phyloP scores from a whole-genome alignment of 30 jellyfish, hydroid and myxozoan genomes.

The Aurelia aurita complex sp. Pacific region DNA sequence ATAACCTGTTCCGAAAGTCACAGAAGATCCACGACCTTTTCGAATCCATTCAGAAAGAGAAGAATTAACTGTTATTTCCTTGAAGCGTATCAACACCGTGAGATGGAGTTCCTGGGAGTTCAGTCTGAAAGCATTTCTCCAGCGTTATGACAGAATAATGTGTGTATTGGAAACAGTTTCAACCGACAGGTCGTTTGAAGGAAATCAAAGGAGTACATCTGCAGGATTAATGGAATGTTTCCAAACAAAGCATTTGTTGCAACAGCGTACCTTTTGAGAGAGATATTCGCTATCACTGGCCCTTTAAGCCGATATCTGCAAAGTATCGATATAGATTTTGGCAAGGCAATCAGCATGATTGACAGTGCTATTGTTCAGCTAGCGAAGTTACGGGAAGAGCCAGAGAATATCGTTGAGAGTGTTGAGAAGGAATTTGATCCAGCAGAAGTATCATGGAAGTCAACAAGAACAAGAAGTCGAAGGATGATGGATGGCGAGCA shows the following conservation, averaged over 20 bases:
- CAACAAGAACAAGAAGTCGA: constrained; percentile 27
- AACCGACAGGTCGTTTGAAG: constrained; percentile 24
- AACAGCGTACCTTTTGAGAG: constrained; percentile 51
- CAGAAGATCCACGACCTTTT: constrained; percentile 52
- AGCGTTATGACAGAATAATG: constrained; percentile 37
- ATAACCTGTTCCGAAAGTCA: constrained; percentile 28
- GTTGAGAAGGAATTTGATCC: constrained; percentile 30
- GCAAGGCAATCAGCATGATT: constrained; percentile 45
- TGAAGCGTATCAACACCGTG: constrained; percentile 38
- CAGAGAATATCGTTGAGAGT: constrained; percentile 36
- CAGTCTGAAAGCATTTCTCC: constrained; percentile 31
- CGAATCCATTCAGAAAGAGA: constrained; percentile 44
- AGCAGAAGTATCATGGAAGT: constrained; percentile 46
- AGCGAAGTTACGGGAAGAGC: constrained; percentile 53
- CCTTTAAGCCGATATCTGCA: constrained; percentile 50
- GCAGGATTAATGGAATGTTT: constrained; percentile 11
- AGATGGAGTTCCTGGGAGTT: constrained; percentile 52
- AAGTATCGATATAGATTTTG: not conserved
- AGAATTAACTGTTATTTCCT: constrained; percentile 21
- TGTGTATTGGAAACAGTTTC: constrained; percentile 14
- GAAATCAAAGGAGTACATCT: constrained; percentile 32
- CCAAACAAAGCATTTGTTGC: constrained; percentile 19
- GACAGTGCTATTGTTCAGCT: constrained; percentile 41
- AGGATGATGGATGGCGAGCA: constrained; percentile 47
- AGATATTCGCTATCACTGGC: constrained; percentile 50